Conservation (phyloP, 2,888 invertebrate species). For the Psylliodes chrysocephalus region DNA sequence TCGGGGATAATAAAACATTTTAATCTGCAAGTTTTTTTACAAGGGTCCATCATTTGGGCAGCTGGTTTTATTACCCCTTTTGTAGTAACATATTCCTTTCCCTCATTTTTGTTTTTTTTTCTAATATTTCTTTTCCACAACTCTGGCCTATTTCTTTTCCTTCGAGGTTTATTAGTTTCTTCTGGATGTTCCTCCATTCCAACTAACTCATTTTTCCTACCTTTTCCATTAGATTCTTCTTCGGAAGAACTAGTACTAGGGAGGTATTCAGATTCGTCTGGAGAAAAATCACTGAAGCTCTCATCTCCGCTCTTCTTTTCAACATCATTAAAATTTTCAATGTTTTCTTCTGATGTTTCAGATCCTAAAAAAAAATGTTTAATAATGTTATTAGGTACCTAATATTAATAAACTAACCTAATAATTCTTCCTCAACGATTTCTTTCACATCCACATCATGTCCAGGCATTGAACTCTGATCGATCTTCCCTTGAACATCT, state of each 20-base stretch:
- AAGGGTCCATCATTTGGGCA: conserved; percentile 7
- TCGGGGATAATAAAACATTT: conserved; percentile 12
- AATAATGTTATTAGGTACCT: too few relatives aligned
- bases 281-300: conserved; percentile 7
- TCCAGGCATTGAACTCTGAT: too few relatives aligned
- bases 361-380: too few relatives aligned
- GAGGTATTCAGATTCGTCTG: conserved; percentile 10
- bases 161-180: conserved; percentile 3
- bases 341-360: too few relatives aligned
- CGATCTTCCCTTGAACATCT: too few relatives aligned
- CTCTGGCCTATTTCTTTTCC: conserved; percentile 1
- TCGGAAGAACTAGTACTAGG: background rate
- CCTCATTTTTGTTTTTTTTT: conserved; percentile 11
- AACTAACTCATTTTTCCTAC: background rate
- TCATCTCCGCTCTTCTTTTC: too few relatives aligned
- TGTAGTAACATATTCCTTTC: conserved; percentile 18
- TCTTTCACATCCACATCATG: too few relatives aligned
- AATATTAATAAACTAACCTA: too few relatives aligned
- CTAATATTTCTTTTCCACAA: conserved; percentile 21
- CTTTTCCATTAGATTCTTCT: background rate
- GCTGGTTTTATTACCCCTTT: conserved; percentile 12
- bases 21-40: conserved; percentile 6
- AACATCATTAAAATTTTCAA: too few relatives aligned
- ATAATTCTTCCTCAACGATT: too few relatives aligned
- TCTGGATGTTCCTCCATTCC: conserved; percentile 11